Evolutionary conservation across 2,797 vertebrate species (phyloP), one percentile per base, ranked within the genome.

Genomic region (Sandelia bainsii): DNA sequence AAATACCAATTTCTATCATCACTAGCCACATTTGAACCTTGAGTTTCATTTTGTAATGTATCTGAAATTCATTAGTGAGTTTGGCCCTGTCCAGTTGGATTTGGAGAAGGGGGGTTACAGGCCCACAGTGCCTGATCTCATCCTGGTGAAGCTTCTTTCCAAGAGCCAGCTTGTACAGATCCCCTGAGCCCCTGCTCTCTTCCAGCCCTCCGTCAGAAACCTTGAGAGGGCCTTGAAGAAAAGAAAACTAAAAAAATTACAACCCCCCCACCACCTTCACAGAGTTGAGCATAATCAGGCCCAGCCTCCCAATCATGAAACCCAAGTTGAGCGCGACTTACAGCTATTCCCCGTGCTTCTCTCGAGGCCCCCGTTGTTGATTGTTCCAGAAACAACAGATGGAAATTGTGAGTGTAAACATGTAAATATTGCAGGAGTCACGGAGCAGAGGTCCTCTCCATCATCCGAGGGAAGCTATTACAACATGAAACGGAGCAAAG

Each of bases 361-460:
- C 89, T 91, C 79, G 79, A 58, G 91, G 90, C 87, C 85, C 70
- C 74, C 3, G 76, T 75, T 72, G 88, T 92, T 94, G 94, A 95
- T 94, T 95, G 92, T 93, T 95, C 93, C 92, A 93, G 92, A 92
- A 93, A 94, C 93, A 93, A 93, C 93, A 93, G 91, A 95, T 95
- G 94, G 93, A 94, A 95, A 94, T 92, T 93, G 84, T 94, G 91
- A 94, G 89, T 61, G 89, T 93, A 94, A 95, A 95, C 92, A 94
- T 92, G 91, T 93, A 94, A 95, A 95, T 94, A 94, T 87, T 82
- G 79, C 91, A 91, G 88, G 83, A 93, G 87, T 93, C 89, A 90
- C 87, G 23, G 83, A 84, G 75, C 81, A 79, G 78, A 81, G 77
- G 82, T 83, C 80, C 63, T 60, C 75, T 69, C 79, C 39, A 60